Evolutionary conservation across 2,888 invertebrate genomes (phyloP).

Genomic region (Automeris io): DNA sequence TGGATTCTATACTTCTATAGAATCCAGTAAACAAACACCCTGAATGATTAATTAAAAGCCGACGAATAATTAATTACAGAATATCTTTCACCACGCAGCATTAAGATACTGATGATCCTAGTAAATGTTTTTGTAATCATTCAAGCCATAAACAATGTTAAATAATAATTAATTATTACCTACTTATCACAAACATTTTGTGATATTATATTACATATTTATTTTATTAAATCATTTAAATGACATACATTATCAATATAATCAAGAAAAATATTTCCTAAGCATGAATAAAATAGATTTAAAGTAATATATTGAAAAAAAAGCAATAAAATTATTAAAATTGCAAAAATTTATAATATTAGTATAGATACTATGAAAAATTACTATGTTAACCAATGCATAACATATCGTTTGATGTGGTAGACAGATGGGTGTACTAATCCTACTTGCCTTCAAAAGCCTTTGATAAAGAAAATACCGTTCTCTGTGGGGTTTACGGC

Average conservation of each 20-base stretch:
- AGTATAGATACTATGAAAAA: no score
- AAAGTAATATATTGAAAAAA: no score
- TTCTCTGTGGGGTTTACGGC: not conserved
- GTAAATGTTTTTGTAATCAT: constrained; percentile 3
- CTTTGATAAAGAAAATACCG: constrained; percentile 8
- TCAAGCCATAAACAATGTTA: not conserved
- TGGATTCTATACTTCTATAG: no score
- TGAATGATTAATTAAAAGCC: constrained; percentile 7
- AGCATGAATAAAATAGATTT: no score
- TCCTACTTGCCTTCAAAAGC: constrained; percentile 3
- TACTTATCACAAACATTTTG: no score
- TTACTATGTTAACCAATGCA: not conserved
- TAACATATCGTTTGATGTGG: not conserved
- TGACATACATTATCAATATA: no score
- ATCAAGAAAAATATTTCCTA: no score
- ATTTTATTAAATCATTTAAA: no score
- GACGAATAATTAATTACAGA: constrained; percentile 4
- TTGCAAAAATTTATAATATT: no score
- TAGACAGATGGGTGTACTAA: not conserved
- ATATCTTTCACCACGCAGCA: constrained; percentile 2
- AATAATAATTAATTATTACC: constrained; percentile 1
- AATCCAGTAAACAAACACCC: no score
- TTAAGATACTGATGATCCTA: constrained; percentile 1
- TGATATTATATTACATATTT: no score
- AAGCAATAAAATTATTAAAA: no score